phyloP scores from a whole-genome alignment of 2,113 vertebrate genomes.

The Triplophysa tibetana region DNA sequence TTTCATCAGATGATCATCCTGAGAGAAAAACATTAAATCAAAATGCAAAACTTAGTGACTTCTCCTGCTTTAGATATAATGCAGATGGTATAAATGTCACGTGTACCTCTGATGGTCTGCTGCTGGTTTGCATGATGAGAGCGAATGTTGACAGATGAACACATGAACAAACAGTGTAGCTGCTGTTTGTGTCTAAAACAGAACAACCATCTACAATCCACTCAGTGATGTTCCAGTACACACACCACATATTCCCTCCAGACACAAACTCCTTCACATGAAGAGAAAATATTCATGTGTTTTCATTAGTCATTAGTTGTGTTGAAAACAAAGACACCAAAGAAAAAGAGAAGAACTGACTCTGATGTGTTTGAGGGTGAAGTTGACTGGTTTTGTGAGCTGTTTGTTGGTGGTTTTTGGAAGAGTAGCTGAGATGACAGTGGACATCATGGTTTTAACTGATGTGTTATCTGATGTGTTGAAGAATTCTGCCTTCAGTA shows the following conservation, averaged over 20 bases:
- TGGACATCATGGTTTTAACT: slow-evolving; percentile 40
- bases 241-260: background rate
- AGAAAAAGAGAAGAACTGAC: slow-evolving; percentile 10
- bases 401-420: background rate
- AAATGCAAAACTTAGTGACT: no score
- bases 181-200: slow-evolving; percentile 19
- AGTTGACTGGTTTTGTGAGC: slow-evolving; percentile 32
- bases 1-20: slow-evolving; percentile 38
- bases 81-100: no score
- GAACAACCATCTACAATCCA: slow-evolving; percentile 61
- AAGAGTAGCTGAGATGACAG: slow-evolving; percentile 41
- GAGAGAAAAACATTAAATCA: background rate
- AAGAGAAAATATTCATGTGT: background rate
- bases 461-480: background rate
- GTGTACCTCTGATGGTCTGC: background rate
- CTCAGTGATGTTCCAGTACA: background rate
- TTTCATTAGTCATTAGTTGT: no score
- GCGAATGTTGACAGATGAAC: slow-evolving; percentile 61
- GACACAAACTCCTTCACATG: background rate
- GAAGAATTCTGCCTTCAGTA: slow-evolving; percentile 32
- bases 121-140: slow-evolving; percentile 63
- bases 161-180: slow-evolving; percentile 58
- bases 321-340: no score
- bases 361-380: slow-evolving; percentile 24
- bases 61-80: no score